Evolutionary conservation across 2,888 invertebrate species (phyloP).

Genomic region (Choreutis nemorana): DNA sequence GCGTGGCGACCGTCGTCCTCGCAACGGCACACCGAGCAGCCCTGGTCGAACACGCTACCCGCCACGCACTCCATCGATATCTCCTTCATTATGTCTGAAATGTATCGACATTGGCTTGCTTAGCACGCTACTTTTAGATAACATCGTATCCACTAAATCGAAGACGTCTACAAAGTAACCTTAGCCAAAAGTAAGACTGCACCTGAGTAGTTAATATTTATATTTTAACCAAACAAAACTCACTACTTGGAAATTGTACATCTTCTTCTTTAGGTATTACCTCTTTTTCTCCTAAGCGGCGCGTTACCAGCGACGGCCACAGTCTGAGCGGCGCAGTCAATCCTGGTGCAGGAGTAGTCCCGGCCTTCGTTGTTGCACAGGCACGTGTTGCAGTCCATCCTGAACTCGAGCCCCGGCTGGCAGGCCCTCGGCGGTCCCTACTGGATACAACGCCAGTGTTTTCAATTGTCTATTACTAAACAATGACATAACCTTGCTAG

Average conservation of each 20-base stretch:
- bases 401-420: constrained; percentile 46
- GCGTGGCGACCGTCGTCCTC: constrained; percentile 48
- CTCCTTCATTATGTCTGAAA: constrained; percentile 27
- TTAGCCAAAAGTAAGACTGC: too few relatives aligned
- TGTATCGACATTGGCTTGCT: background rate
- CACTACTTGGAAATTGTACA: too few relatives aligned
- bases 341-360: constrained; percentile 54
- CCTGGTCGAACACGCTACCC: constrained; percentile 36
- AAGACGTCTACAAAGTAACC: too few relatives aligned
- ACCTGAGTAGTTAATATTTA: too few relatives aligned
- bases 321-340: constrained; percentile 38
- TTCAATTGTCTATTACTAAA: background rate
- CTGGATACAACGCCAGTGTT: constrained; percentile 17
- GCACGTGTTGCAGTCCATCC: constrained; percentile 58
- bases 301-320: constrained; percentile 25
- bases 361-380: constrained; percentile 48
- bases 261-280: too few relatives aligned
- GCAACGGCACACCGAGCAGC: constrained; percentile 60
- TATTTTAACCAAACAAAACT: too few relatives aligned
- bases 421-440: constrained; percentile 43
- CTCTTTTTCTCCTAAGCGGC: constrained; percentile 38
- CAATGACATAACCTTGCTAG: too few relatives aligned
- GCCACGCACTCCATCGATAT: constrained; percentile 32
- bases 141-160: too few relatives aligned
- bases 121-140: background rate